Conservation (phyloP, 2,113 vertebrate genomes). For the Phocoena phocoena region DNA sequence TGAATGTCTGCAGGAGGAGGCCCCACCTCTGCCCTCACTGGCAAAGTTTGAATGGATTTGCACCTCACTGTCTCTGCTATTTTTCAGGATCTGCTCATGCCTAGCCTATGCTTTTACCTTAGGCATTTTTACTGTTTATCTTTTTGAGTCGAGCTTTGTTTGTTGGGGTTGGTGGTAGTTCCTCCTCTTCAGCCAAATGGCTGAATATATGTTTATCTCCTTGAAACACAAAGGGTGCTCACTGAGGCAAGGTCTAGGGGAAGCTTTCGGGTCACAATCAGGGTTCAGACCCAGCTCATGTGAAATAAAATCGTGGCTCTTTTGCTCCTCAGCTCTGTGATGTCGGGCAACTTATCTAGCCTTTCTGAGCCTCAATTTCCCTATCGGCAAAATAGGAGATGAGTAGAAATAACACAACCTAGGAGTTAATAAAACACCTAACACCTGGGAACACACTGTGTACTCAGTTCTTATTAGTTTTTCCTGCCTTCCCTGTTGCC, state of each 20-base stretch:
- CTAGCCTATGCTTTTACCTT: neutral
- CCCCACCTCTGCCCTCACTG: neutral
- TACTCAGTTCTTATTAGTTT: neutral
- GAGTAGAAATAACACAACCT: neutral
- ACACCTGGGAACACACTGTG: neutral
- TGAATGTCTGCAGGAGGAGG: neutral
- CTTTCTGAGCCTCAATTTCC: neutral
- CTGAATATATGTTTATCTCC: neutral
- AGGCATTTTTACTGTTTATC: neutral
- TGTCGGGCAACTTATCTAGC: neutral
- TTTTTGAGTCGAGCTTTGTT: conserved; percentile 3
- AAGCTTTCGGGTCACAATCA: neutral
- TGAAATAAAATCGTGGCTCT: neutral
- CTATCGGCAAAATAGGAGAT: neutral
- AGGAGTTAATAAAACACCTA: neutral
- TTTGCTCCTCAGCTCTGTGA: neutral
- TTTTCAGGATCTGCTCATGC: neutral
- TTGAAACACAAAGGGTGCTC: neutral
- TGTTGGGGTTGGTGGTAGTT: neutral
- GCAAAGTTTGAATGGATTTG: neutral
- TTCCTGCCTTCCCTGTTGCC: neutral
- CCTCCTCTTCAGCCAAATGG: neutral
- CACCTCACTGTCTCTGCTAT: neutral
- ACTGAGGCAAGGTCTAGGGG: neutral
- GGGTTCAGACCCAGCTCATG: neutral